phyloP scores from a whole-genome alignment of 1,140 invertebrate species.

The Drosophila serrata region DNA sequence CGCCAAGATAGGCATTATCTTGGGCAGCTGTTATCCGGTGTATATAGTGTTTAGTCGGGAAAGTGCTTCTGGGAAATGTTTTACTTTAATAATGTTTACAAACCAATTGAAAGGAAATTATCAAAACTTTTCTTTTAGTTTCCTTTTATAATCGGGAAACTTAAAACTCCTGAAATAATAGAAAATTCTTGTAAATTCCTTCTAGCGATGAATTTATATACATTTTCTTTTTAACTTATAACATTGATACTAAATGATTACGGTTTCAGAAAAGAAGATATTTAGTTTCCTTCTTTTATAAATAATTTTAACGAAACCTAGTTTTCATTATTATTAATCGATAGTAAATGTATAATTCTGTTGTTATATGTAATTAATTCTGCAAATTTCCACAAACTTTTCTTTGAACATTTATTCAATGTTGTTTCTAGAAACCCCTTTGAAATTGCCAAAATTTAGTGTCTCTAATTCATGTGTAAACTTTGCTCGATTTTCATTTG shows the following conservation, averaged over 20 bases:
- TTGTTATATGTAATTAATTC: not conserved
- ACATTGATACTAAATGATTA: too few relatives aligned
- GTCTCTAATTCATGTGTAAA: constrained; percentile 17
- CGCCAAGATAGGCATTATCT: constrained; percentile 58
- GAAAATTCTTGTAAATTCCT: not conserved
- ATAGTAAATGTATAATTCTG: too few relatives aligned
- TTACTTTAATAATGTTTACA: constrained; percentile 43
- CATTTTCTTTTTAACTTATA: too few relatives aligned
- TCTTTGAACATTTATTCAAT: not conserved
- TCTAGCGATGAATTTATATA: too few relatives aligned
- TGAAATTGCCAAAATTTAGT: constrained; percentile 10
- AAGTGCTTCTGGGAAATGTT: constrained; percentile 31
- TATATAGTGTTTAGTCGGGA: constrained; percentile 2
- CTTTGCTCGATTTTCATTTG: constrained; percentile 69
- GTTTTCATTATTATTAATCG: too few relatives aligned
- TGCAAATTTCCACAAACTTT: not conserved
- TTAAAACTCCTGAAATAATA: not conserved
- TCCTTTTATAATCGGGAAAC: not conserved
- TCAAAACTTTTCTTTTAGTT: not conserved
- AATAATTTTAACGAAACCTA: too few relatives aligned
- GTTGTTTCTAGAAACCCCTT: not conserved
- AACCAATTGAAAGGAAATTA: constrained; percentile 29
- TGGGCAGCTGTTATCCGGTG: constrained; percentile 40
- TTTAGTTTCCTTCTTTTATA: too few relatives aligned
- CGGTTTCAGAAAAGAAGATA: too few relatives aligned